A percentile compares a stretch with the other conserved stretches of the same genome.
phyloP scores from a whole-genome alignment of 2,888 invertebrate genomes.

The Luffia ferchaultella region DNA sequence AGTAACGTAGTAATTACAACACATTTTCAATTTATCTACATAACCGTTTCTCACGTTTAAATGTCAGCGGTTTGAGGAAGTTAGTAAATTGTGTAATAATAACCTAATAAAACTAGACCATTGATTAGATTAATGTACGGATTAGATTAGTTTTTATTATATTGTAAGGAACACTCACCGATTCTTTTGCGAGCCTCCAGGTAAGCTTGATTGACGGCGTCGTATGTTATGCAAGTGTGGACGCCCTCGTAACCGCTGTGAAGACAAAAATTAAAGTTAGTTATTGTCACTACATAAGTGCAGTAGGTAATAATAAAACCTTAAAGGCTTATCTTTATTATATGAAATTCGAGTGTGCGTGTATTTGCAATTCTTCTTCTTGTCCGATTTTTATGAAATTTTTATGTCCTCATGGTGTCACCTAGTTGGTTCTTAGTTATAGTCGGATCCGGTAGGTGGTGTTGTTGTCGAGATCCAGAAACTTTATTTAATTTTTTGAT shows the following conservation, averaged over 20 bases:
- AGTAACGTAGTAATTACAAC: not conserved
- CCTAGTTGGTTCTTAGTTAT: too few relatives aligned
- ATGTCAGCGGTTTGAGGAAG: slow-evolving; percentile 15
- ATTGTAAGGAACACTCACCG: slow-evolving; percentile 68
- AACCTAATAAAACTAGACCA: slow-evolving; percentile 10
- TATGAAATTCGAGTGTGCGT: too few relatives aligned
- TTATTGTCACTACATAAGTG: too few relatives aligned
- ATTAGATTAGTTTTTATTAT: not conserved
- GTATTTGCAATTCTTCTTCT: too few relatives aligned
- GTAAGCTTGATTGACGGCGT: slow-evolving; percentile 89
- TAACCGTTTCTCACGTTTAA: not conserved
- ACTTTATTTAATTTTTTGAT: too few relatives aligned
- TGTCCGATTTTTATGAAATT: too few relatives aligned
- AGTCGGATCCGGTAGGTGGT: too few relatives aligned
- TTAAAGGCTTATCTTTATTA: too few relatives aligned
- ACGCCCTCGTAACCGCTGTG: slow-evolving; percentile 74
- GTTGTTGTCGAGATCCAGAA: too few relatives aligned
- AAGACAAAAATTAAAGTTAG: slow-evolving; percentile 33
- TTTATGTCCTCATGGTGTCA: too few relatives aligned
- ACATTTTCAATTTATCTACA: not conserved
- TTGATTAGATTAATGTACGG: not conserved
- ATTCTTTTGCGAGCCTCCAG: slow-evolving; percentile 87
- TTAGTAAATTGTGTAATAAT: slow-evolving; percentile 15
- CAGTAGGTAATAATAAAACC: too few relatives aligned
- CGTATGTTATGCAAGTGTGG: slow-evolving; percentile 87